Evolutionary conservation across 2,888 invertebrate species (phyloP), one percentile per base, ranked within the genome.

Genomic region (Apamea epomidion): DNA sequence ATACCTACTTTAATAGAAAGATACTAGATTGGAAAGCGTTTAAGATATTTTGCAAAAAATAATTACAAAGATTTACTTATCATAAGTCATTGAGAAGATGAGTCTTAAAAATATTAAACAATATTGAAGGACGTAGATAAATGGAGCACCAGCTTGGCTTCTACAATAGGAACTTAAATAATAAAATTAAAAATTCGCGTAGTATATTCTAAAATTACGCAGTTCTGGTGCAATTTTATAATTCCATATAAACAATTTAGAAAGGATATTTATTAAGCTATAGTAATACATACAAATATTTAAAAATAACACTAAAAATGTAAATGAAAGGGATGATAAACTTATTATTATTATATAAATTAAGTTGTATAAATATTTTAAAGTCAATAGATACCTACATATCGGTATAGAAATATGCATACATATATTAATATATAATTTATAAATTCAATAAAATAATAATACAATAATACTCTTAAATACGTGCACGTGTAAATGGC

Each of bases 401-500:
- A 37, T 64, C 18, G 1, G 16, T 74, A 67, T 51, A 71, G 58
- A 58, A n/a, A n/a, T 48, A 71, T 45, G 60, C 7, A 67, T 68
- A 42, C 32, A 58, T 32, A 67, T 16, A 74, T 82, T 32, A 32
- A 58, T 51, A 60, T 16, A 71, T 76, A 64, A 69, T 51, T 32
- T 51, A 74, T 51, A 70, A 69, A 72, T 68, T 65, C n/a, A 68
- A 70, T 82, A 42, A 48, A 76, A 69, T 25, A 69, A 65, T 86
- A 48, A 74, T 37, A 69, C 21, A 37, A 62, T 48, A 37, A 62
- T 48, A 76, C 37, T 78, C 25, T 75, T 67, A 72, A 73, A 76
- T 72, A 77, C 16, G 77, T 84, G 85, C 85, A 75, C 68, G 64
- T 84, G 81, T 87, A 86, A 72, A 86, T 73, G 71, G 76, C 85